A percentile compares a stretch with the other conserved stretches of the same genome.
phyloP scores from a whole-genome alignment of 2,888 invertebrate species.

The Pecten maximus region DNA sequence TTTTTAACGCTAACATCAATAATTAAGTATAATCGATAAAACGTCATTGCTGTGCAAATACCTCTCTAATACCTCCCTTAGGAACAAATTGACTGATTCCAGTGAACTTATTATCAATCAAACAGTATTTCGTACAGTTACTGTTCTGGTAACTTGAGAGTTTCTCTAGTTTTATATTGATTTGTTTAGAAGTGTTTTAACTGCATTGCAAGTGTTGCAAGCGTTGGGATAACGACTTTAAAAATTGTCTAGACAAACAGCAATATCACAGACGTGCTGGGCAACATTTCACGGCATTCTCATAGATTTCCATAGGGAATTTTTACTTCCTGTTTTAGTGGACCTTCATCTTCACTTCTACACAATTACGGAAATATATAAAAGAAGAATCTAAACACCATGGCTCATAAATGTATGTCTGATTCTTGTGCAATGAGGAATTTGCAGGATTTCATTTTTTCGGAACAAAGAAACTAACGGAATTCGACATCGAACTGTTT shows the following conservation, averaged over 20 bases:
- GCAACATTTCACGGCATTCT: not conserved
- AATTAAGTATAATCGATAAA: not conserved
- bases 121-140: not conserved
- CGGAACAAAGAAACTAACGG: too few relatives aligned
- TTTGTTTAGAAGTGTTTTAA: not conserved
- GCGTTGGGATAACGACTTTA: not conserved
- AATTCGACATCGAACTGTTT: too few relatives aligned
- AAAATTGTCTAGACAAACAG: not conserved
- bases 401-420: too few relatives aligned
- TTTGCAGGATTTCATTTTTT: too few relatives aligned
- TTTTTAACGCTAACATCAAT: not conserved
- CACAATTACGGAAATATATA: too few relatives aligned
- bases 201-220: not conserved
- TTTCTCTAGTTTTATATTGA: not conserved
- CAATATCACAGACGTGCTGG: not conserved
- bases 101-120: not conserved
- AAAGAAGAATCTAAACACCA: too few relatives aligned
- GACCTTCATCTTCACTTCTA: too few relatives aligned
- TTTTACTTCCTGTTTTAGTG: too few relatives aligned
- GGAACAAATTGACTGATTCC: not conserved
- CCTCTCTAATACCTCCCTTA: not conserved
- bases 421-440: too few relatives aligned
- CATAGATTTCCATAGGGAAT: not conserved
- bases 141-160: not conserved
- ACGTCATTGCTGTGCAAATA: not conserved